Conservation (phyloP, 2,888 invertebrate species). For the Andrena bucephala region DNA sequence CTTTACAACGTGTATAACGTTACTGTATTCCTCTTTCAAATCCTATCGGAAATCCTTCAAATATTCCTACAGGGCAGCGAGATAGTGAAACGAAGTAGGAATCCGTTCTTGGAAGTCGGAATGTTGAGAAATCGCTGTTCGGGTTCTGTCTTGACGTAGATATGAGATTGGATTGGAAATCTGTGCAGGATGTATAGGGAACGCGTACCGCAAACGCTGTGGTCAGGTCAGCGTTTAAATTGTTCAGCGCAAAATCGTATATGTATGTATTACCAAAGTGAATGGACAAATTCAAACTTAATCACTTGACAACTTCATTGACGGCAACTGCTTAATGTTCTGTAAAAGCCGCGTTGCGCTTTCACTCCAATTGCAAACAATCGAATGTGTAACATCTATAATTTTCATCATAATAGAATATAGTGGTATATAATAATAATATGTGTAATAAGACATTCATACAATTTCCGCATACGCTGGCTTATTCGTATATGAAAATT, state of each 20-base stretch:
- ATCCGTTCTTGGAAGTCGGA: constrained; percentile 35
- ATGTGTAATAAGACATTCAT: too few species aligned
- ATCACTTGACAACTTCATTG: background rate
- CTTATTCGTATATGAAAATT: too few species aligned
- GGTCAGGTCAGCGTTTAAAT: constrained; percentile 27
- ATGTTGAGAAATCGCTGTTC: constrained; percentile 53
- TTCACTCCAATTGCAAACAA: background rate
- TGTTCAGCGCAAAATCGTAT: constrained; percentile 11
- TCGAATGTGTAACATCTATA: background rate
- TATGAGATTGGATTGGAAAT: constrained; percentile 49
- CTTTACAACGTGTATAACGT: background rate
- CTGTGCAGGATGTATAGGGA: constrained; percentile 21
- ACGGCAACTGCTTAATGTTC: background rate
- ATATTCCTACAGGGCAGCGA: constrained; percentile 31
- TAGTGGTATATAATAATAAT: too few species aligned
- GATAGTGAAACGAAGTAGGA: constrained; percentile 38
- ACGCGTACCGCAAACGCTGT: constrained; percentile 21
- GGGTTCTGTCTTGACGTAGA: constrained; percentile 45
- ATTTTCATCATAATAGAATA: too few species aligned
- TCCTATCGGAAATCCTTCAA: constrained; percentile 48
- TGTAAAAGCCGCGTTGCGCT: background rate
- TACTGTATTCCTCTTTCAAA: constrained; percentile 11
- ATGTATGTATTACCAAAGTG: background rate
- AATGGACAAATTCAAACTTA: background rate
- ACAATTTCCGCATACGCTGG: too few species aligned